A percentile compares a stretch with the other conserved stretches of the same genome.
Evolutionary conservation across 2,113 vertebrate species (phyloP).

Genomic region (Chamaea fasciata): DNA sequence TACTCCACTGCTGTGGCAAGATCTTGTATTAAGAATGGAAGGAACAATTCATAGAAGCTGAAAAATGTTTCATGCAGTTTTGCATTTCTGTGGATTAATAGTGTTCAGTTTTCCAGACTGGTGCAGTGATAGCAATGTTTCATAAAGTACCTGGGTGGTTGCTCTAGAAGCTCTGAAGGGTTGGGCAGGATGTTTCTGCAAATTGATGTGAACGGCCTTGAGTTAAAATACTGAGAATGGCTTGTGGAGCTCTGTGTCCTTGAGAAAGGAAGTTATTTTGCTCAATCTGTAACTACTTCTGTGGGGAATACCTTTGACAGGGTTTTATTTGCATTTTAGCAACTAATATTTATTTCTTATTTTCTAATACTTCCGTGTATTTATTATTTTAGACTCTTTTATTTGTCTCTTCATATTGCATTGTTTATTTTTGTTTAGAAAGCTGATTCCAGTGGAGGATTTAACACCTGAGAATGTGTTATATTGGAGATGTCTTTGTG

Average conservation of each 20-base stretch:
- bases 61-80: neutral
- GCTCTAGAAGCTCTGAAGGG: neutral
- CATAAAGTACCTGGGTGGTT: neutral
- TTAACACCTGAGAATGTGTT: conserved; percentile 88
- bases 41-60: neutral
- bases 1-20: neutral
- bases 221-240: neutral
- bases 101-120: neutral
- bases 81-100: neutral
- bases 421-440: conserved; percentile 70
- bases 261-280: neutral
- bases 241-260: neutral
- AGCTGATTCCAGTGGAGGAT: conserved; percentile 81
- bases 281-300: neutral
- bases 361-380: neutral
- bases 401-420: neutral
- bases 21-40: neutral
- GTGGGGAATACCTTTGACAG: neutral
- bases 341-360: neutral
- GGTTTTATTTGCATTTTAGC: neutral
- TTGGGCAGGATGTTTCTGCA: neutral
- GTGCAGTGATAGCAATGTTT: neutral
- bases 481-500: conserved; percentile 88
- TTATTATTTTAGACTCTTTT: neutral
- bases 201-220: neutral